Evolutionary conservation across 2,888 invertebrate genomes (phyloP), one percentile per base, ranked within the genome.

Genomic region (Dryococelus australis): DNA sequence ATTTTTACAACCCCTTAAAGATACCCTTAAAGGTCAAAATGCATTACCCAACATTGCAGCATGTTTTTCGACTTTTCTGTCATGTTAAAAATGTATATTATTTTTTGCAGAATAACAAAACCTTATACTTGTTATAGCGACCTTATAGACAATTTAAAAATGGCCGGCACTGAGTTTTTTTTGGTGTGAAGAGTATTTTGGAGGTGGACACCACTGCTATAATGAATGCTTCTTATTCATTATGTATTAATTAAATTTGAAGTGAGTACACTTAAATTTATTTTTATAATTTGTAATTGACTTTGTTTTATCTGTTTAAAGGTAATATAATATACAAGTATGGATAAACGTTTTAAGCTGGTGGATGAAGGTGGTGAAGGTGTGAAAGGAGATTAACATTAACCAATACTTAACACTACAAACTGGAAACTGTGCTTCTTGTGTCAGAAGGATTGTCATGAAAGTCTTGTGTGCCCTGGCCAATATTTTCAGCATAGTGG

Each of bases 1-100:
- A 26, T 80, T 80, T 80, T 80, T 80, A 80, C 80, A 80, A 80
- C 80, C 80, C 80, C 80, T 13, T 8, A 80, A 80, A 80, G 10
- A 80, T 27, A 8, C 80, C 80, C n/a, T n/a, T 80, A 24, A 24
- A 9, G 80, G 80, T 80, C 80, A n/a, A 80, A 80, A 80, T 13
- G 13, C n/a, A 12, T n/a, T 80, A 80, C 9, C 80, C n/a, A 28
- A 80, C 26, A n/a, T 80, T 26, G 80, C 24, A 4, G 80, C n/a
- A 0, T n/a, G 80, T 80, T 80, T 80, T 80, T 80, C 80, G n/a
- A n/a, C 12, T 80, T 80, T 80, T 80, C n/a, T 80, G 80, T 27
- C 0, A 13, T 80, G 80, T 80, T 80, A n/a, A 80, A 9, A 80
- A 28, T n/a, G 26, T 80, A 3, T n/a, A 5, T 5, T 4, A n/a